phyloP scores from a whole-genome alignment of 2,888 invertebrate species.

The Apodemia zela region DNA sequence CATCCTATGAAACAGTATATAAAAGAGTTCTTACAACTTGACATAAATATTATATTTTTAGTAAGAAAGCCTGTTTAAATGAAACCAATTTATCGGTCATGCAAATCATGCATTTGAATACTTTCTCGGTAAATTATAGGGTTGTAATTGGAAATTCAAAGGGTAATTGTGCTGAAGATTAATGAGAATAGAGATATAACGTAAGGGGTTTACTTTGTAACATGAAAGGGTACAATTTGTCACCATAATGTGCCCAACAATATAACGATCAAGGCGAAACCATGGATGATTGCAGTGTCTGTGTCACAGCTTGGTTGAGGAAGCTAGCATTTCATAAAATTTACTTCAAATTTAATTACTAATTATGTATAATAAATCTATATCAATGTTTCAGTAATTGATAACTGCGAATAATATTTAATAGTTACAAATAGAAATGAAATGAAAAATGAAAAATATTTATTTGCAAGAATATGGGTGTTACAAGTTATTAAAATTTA shows the following conservation, averaged over 20 bases:
- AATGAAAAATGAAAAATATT: no score
- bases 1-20: no score
- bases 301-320: not conserved
- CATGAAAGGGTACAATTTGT: not conserved
- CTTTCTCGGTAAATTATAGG: not conserved
- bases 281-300: not conserved
- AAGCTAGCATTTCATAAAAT: no score
- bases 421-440: no score
- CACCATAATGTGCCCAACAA: not conserved
- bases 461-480: no score
- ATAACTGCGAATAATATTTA: no score
- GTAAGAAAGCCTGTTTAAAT: not conserved
- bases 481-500: no score
- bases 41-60: no score
- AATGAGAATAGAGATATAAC: slow-evolving; percentile 6
- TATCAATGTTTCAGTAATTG: no score
- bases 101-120: slow-evolving; percentile 5
- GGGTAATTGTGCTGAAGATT: not conserved
- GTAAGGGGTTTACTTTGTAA: not conserved
- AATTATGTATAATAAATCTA: no score
- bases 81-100: not conserved
- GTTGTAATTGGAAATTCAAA: not conserved
- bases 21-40: no score
- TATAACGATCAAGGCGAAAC: not conserved
- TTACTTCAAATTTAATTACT: no score